These are phyloP conservation scores for Lemur catta DNA, from an alignment of 2,797 vertebrate species.

Conservation along the genomic window DNA sequence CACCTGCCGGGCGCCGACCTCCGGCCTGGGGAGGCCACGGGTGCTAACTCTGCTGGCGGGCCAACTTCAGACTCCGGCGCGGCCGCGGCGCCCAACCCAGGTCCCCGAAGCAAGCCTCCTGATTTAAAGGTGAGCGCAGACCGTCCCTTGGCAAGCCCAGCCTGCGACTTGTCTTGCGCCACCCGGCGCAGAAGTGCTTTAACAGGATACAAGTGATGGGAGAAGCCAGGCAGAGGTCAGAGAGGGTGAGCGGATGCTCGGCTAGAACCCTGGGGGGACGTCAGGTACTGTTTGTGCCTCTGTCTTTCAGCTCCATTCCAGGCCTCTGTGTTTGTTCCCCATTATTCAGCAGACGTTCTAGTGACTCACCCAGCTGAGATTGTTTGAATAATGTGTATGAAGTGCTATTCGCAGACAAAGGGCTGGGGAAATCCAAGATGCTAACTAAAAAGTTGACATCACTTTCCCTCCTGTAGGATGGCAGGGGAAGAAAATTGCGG, in stretches of 20 bases:
- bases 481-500: not conserved
- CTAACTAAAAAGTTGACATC: constrained; percentile 60
- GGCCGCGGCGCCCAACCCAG: constrained; percentile 66
- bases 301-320: constrained; percentile 42
- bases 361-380: constrained; percentile 65
- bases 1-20: constrained; percentile 79
- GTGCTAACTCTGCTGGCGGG: constrained; percentile 72
- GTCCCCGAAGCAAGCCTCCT: constrained; percentile 86
- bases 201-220: not conserved
- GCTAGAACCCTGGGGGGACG: not conserved
- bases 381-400: constrained; percentile 62
- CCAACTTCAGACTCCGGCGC: constrained; percentile 68
- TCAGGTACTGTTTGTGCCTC: constrained; percentile 40
- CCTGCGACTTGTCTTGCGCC: not conserved
- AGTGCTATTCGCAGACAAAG: constrained; percentile 71
- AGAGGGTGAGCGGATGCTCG: not conserved
- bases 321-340: constrained; percentile 59
- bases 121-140: constrained; percentile 87
- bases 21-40: constrained; percentile 79
- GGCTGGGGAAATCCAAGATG: constrained; percentile 62
- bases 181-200: constrained; percentile 4
- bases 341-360: constrained; percentile 62
- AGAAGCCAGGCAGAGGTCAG: constrained; percentile 47
- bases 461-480: not conserved
- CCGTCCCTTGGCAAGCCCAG: not conserved